Conservation (phyloP, 1,140 invertebrate species). For the Trichonephila inaurata region DNA sequence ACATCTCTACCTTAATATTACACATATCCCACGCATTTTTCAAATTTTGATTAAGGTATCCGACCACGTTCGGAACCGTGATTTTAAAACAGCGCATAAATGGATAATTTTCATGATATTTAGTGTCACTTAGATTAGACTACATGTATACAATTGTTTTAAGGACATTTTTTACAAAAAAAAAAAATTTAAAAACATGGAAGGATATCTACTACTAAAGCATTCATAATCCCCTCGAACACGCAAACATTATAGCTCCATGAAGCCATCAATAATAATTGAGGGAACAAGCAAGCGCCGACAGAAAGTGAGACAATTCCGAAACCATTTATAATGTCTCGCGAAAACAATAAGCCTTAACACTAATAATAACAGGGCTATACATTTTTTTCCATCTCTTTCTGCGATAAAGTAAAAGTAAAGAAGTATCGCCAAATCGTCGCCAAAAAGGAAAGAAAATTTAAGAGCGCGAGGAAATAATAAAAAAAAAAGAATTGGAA, state of each 20-base stretch:
- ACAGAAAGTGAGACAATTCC: slow-evolving; percentile 46
- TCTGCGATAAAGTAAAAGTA: background rate
- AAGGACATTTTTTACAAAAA: no score
- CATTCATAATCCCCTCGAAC: background rate
- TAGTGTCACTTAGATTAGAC: no score
- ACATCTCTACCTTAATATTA: no score
- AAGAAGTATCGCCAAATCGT: slow-evolving; percentile 74
- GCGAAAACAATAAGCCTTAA: slow-evolving; percentile 62
- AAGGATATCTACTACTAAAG: background rate
- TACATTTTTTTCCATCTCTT: background rate
- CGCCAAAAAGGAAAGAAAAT: slow-evolving; percentile 61
- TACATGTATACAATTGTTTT: no score
- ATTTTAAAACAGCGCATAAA: no score
- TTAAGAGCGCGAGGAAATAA: background rate
- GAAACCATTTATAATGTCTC: slow-evolving; percentile 64
- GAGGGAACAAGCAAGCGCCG: background rate
- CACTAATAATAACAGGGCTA: slow-evolving; percentile 47
- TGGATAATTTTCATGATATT: no score
- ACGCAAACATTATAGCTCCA: background rate
- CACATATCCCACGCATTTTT: no score
- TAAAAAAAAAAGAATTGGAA: background rate
- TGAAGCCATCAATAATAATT: slow-evolving; percentile 5
- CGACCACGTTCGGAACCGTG: no score
- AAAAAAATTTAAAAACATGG: no score
- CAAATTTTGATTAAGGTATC: no score